Conservation (phyloP, 1,140 invertebrate species). For the Bombus confusus region DNA sequence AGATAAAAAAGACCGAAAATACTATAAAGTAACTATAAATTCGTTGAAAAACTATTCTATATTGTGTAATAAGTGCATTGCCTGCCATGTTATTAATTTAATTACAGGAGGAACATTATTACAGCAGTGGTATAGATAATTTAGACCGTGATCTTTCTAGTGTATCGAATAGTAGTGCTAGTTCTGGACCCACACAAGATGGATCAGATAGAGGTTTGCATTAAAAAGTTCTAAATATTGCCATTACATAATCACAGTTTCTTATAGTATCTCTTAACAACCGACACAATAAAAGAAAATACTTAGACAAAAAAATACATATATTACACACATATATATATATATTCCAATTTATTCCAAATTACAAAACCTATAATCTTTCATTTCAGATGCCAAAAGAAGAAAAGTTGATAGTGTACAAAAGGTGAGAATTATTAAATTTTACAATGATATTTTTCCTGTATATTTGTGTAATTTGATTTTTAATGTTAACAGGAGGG, state of each 20-base stretch:
- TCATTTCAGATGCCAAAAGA: slow-evolving; percentile 86
- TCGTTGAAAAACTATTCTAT: neutral
- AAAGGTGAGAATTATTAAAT: slow-evolving; percentile 86
- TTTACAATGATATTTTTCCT: slow-evolving; percentile 43
- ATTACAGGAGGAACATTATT: slow-evolving; percentile 83
- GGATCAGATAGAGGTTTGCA: slow-evolving; percentile 83
- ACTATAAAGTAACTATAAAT: slow-evolving; percentile 77
- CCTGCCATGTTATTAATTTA: neutral
- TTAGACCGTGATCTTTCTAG: slow-evolving; percentile 82
- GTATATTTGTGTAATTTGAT: slow-evolving; percentile 3
- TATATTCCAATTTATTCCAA: neutral
- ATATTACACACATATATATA: neutral
- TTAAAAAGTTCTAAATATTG: neutral
- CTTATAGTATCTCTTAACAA: slow-evolving; percentile 4
- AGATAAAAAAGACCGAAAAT: slow-evolving; percentile 81
- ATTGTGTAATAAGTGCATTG: neutral
- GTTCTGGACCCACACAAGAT: slow-evolving; percentile 79
- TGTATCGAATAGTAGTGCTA: slow-evolving; percentile 83
- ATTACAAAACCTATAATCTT: slow-evolving; percentile 28
- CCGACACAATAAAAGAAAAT: neutral
- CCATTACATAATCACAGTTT: neutral
- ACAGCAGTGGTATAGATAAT: slow-evolving; percentile 77
- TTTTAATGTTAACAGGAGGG: slow-evolving; percentile 74
- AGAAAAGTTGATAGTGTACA: slow-evolving; percentile 89
- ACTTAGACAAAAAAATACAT: neutral